Percentiles rank a stretch among this genome's conserved stretches.
Evolutionary conservation across 2,888 invertebrate species (phyloP).

Genomic region (Dastarcus helophoroides): DNA sequence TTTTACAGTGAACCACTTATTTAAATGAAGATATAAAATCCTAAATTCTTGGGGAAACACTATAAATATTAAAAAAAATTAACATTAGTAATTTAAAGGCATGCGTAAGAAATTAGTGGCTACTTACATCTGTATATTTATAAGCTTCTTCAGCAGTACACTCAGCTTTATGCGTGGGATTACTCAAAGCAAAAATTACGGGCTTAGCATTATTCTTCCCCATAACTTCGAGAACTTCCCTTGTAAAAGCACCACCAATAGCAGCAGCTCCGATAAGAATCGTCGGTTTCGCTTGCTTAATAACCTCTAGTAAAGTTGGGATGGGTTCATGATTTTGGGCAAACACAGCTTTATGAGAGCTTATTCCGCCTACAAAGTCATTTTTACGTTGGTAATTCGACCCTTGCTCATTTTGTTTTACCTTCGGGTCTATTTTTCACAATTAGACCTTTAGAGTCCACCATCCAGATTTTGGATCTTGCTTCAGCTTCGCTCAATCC

Average conservation of each 20-base stretch:
- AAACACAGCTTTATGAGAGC: slow-evolving; percentile 70
- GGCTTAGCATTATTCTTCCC: slow-evolving; percentile 71
- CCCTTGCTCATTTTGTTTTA: too few relatives aligned
- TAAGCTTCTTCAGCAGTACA: slow-evolving; percentile 99
- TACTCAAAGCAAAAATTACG: slow-evolving; percentile 94
- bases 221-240: slow-evolving; percentile 79
- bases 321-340: slow-evolving; percentile 70
- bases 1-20: too few relatives aligned
- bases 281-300: slow-evolving; percentile 70
- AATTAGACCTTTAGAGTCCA: slow-evolving; percentile 91
- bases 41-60: too few relatives aligned
- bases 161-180: slow-evolving; percentile 96
- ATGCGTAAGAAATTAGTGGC: too few relatives aligned
- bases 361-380: too few relatives aligned
- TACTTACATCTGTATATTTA: slow-evolving; percentile 63
- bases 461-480: slow-evolving; percentile 77
- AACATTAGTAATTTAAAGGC: too few relatives aligned
- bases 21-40: too few relatives aligned
- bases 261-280: slow-evolving; percentile 94
- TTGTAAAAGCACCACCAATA: slow-evolving; percentile 85
- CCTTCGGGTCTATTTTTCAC: slow-evolving; percentile 78
- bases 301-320: slow-evolving; percentile 68
- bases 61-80: too few relatives aligned
- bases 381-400: too few relatives aligned
- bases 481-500: slow-evolving; percentile 62